phyloP scores from a whole-genome alignment of 2,888 invertebrate species.

The Leucophenga maculata region DNA sequence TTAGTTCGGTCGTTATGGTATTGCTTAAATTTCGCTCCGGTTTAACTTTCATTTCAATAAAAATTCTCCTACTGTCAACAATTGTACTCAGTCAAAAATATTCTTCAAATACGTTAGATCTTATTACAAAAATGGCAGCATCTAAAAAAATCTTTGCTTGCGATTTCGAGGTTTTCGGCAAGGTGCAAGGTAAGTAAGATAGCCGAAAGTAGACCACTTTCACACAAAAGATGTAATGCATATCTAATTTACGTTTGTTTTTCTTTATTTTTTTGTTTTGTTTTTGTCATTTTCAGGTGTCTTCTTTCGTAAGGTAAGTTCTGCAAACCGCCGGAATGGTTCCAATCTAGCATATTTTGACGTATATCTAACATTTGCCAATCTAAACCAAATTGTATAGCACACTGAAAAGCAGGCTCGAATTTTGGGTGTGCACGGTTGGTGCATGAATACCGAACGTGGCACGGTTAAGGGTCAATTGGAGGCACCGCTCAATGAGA shows the following conservation, averaged over 20 bases:
- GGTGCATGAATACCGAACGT: constrained; percentile 79
- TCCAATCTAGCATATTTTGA: background rate
- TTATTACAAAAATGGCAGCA: constrained; percentile 33
- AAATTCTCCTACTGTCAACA: constrained; percentile 22
- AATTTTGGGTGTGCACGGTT: constrained; percentile 76
- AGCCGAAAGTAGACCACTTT: constrained; percentile 9
- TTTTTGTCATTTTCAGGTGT: constrained; percentile 58
- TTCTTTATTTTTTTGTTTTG: constrained; percentile 36
- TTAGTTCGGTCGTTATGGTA: constrained; percentile 48
- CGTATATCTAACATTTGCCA: background rate
- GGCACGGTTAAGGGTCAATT: constrained; percentile 78
- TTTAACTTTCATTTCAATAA: constrained; percentile 36
- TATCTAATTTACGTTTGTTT: background rate
- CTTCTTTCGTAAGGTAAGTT: constrained; percentile 68
- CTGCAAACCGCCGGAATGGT: background rate
- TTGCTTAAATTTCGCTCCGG: constrained; percentile 37
- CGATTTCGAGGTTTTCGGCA: constrained; percentile 65
- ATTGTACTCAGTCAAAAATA: background rate
- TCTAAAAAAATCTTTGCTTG: constrained; percentile 46
- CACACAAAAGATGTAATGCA: constrained; percentile 23
- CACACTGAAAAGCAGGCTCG: constrained; percentile 76
- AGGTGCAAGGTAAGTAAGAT: constrained; percentile 61
- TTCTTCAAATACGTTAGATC: too few relatives aligned
- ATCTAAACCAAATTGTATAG: constrained; percentile 64
- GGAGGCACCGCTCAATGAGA: constrained; percentile 74